Base-by-base conservation (phyloP, 2,888 invertebrate genomes). In the Orchestes rusci region DNA sequence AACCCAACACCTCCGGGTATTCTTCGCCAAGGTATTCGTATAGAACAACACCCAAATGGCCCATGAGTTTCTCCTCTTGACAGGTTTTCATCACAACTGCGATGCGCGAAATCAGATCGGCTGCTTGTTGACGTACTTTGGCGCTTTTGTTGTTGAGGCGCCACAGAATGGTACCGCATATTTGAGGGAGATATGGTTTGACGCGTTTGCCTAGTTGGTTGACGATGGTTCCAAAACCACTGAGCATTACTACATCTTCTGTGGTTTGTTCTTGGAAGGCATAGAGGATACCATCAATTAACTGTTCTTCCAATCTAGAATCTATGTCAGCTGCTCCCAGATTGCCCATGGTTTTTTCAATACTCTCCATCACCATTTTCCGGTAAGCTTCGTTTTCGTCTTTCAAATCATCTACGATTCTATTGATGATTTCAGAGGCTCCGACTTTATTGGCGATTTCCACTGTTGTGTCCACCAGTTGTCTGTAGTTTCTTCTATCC, bases 381-480 rank as follows among this genome's bases (percentile, higher is more conserved):
- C 99, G 79, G 69, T 99, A 99, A 65, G 96, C 95, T 68, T 99
- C 99, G 66, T 97, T 96, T 70, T 99, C 99, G 66, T 99, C 99
- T 70, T 99, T 99, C 44, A 99, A 72, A 70, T 99, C 99, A 61
- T 99, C 99, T 1, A 99, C 99, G 33, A 99, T 92, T 52, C 97
- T 79, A 67, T 93, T 94, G 48, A 99, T 93, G 52, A 99, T 99
- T 75, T 99, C 99, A 0, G 96, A 94, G 3, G 96, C 92, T n/a
- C 99, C 99, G n/a, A 97, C 96, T 75, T 99, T 99, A 67, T 97
- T 97, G 4, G 99, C 99, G 51, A 99, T 99, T 74, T 99, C 99
- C 1, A 99, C 99, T 0, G 99, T 99, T 0, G 99, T 99, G 65
- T 99, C 99, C 0, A 99, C 99, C 42, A 99, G 75, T 73, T 95